Conservation (phyloP, 1,140 invertebrate species). For the Neelides sp. region DNA sequence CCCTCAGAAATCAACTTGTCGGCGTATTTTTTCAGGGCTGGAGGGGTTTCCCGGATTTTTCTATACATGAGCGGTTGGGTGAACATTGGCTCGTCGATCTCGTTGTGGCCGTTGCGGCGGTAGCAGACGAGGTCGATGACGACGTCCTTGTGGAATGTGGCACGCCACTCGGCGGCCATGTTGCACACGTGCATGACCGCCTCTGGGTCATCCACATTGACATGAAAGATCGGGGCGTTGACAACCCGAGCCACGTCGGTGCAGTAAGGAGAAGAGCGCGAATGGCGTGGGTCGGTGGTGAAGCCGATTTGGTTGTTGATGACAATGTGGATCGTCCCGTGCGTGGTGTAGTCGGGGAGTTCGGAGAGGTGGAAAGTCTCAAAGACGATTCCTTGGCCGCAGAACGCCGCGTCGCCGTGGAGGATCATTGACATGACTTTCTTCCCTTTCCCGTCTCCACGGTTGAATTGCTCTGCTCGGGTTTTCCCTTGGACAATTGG, state of each 20-base stretch:
- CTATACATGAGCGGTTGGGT: conserved; percentile 99
- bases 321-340: conserved; percentile 96
- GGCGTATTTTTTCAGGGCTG: conserved; percentile 71
- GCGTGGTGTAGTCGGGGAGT: conserved; percentile 92
- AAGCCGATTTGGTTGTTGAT: conserved; percentile 99
- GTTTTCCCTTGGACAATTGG: conserved; percentile 94
- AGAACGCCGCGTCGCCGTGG: conserved; percentile 97
- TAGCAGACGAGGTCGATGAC: conserved; percentile 88
- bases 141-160: conserved; percentile 94
- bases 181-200: conserved; percentile 97
- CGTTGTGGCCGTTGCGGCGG: conserved; percentile 94
- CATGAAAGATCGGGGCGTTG: conserved; percentile 98
- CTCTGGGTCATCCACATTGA: conserved; percentile 97
- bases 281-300: conserved; percentile 93
- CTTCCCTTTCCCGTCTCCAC: conserved; percentile 91
- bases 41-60: conserved; percentile 74
- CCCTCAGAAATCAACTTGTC: conserved; percentile 73
- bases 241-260: conserved; percentile 98
- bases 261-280: conserved; percentile 94
- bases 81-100: conserved; percentile 99
- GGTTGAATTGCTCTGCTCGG: conserved; percentile 94
- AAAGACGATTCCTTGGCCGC: conserved; percentile 97
- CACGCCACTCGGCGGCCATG: conserved; percentile 94
- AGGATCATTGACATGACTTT: conserved; percentile 90
- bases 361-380: conserved; percentile 98